These are phyloP conservation scores for Gorsachius goisagi DNA, from an alignment of 2,113 vertebrate genomes.

Conservation along the genomic window DNA sequence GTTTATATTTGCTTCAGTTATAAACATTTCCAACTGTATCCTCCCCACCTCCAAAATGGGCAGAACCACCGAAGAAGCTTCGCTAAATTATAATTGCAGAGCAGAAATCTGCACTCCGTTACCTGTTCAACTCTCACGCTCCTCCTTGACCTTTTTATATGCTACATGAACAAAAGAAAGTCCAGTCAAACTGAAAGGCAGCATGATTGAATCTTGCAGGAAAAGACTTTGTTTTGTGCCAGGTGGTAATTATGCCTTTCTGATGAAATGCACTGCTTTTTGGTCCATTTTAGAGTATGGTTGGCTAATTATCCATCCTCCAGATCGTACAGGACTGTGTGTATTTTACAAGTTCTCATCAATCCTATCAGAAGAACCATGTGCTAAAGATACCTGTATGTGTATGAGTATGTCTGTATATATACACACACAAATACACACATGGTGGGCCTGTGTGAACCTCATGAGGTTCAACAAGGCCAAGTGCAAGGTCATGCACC, in stretches of 20 bases:
- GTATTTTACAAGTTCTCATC: background rate
- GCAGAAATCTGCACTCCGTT: background rate
- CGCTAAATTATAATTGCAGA: background rate
- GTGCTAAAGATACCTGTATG: background rate
- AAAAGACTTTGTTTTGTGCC: background rate
- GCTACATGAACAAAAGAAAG: background rate
- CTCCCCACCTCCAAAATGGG: background rate
- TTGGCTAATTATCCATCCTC: fast-evolving
- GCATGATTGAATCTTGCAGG: background rate
- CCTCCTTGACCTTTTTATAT: constrained; percentile 2
- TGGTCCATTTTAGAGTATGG: background rate
- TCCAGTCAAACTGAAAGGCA: background rate
- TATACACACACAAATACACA: fast-evolving
- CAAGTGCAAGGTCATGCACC: too few relatives aligned
- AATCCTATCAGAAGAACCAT: fast-evolving
- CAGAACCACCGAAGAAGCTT: background rate
- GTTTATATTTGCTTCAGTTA: background rate
- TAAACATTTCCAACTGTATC: background rate
- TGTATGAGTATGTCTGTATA: background rate
- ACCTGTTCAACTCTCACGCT: background rate
- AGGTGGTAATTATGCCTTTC: background rate
- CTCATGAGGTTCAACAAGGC: too few relatives aligned
- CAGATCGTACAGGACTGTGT: fast-evolving
- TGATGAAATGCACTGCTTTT: background rate
- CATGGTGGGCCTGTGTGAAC: too few relatives aligned